Base-by-base conservation (phyloP, 1,140 invertebrate species). In the Cydia amplana region DNA sequence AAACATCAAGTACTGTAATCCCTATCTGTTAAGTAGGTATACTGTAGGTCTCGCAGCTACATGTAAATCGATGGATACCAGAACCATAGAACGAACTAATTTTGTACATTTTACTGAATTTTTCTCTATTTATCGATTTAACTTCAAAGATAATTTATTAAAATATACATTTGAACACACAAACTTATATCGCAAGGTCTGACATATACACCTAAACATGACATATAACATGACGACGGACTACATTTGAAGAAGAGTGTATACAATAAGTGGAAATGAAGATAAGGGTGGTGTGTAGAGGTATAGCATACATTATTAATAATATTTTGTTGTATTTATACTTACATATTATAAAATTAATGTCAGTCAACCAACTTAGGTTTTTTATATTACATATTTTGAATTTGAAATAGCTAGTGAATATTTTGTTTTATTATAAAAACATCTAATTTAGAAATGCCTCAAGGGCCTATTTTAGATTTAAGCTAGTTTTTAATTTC, bases 21-120 rank as follows among this genome's bases (percentile, higher is more conserved):
- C 32, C 32, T 36, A 36, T 3, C 32, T 36, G 32, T 36, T 36
- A 36, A 14, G 43, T 14, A 9, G 36, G 6, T 43, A 14, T 14
- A 43, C 43, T 43, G 10, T 12, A 46, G 2, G 43, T 12, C 9
- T 60, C 55, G 20, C 55, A 60, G 55, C 20, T 60, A 60, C 55
- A 23, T 60, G 55, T 23, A 60, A 60, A 60, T 60, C 55, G 55
- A 60, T 60, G 16, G 55, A 60, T 60, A 60, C 55, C 55, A 60
- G 7, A 49, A 49, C 16, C 3, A 49, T 20, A 60, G 7, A 49
- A 49, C 16, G 12, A 49, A 49, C 46, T 16, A 0, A 9, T 14
- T 49, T 1, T 6, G 0, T 49, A 49, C 46, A 49, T 49, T 49
- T n/a, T n/a, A 7, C 4, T 51, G 18, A 1, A 2, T 20, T 60